Base-by-base conservation (phyloP, 1,140 invertebrate species). In the Semibalanus balanoides region DNA sequence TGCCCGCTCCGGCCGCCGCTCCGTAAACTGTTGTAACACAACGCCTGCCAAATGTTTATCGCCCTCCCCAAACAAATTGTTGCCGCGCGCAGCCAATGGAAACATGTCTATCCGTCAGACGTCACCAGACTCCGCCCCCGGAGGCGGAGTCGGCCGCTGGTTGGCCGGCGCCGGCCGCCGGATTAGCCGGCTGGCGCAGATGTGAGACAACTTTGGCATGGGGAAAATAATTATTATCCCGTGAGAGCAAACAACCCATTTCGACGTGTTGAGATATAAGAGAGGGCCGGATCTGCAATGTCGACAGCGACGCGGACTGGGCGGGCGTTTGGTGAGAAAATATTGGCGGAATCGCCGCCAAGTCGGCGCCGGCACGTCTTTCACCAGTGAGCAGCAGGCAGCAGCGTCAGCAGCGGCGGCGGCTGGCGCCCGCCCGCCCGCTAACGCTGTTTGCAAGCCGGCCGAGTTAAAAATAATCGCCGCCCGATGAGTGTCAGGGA, bases 221-320 rank as follows among this genome's bases (percentile, higher is more conserved):
- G 51, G 22, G 51, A 64, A 64, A 64, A 64, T 64, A 64, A 64
- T 64, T 64, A 64, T 64, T 64, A 64, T 64, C 51, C 51, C 51
- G 51, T 64, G 51, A 64, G 51, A 14, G 51, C 51, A 64, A 64
- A 64, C 51, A 64, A 64, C 51, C 51, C 51, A 64, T 64, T 64
- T 64, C 51, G 51, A 64, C 51, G 51, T 64, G 51, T 64, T 64
- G 51, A 64, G 51, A 64, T 64, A 64, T 64, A 64, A 64, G 51
- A 64, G 51, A 64, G 51, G 51, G 7, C 51, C 22, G 51, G 51
- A 7, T 64, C 14, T 64, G 51, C 51, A 64, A 64, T 64, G 51
- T 64, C 51, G 51, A 64, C 51, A 64, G 14, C 51, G 51, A 14
- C 11, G 51, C 51, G 22, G 51, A 19, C 51, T 64, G 51, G 51